Conservation (phyloP, 2,888 invertebrate species). For the Hirtodrosophila alboralis region DNA sequence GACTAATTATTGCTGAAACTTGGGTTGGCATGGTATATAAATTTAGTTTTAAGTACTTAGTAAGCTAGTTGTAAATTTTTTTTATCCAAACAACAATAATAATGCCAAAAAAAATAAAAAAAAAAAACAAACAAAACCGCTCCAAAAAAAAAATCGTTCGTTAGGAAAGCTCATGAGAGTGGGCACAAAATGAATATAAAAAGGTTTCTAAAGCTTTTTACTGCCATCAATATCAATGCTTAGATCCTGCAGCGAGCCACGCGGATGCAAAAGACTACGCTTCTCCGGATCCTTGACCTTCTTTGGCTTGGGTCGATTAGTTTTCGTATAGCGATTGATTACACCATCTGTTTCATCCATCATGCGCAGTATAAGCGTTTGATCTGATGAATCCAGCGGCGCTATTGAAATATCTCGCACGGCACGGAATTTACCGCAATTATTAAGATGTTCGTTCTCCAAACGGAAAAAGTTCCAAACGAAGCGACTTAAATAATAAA, state of each 20-base stretch:
- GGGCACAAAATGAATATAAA: constrained; percentile 4
- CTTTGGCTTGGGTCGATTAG: constrained; percentile 86
- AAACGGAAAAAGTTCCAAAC: constrained; percentile 99
- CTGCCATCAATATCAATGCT: constrained; percentile 81
- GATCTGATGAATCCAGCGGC: constrained; percentile 96
- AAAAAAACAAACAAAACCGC: constrained; percentile 6
- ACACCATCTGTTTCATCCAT: constrained; percentile 98
- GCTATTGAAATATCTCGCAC: constrained; percentile 98
- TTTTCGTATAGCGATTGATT: constrained; percentile 88
- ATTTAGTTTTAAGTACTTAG: constrained; percentile 69
- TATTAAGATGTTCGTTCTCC: constrained; percentile 99
- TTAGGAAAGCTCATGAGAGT: constrained; percentile 21
- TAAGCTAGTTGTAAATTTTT: constrained; percentile 52
- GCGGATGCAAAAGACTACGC: constrained; percentile 85
- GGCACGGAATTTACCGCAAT: constrained; percentile 99
- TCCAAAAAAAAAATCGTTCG: constrained; percentile 33
- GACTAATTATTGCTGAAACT: constrained; percentile 44
- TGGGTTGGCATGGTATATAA: constrained; percentile 17
- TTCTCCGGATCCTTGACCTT: constrained; percentile 87
- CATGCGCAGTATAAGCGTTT: constrained; percentile 94
- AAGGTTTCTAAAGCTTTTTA: constrained; percentile 75
- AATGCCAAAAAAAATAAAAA: constrained; percentile 24
- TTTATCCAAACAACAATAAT: constrained; percentile 54
- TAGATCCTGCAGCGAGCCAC: constrained; percentile 82
- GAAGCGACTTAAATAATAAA: constrained; percentile 88